These are phyloP conservation scores for Apotomis turbidana DNA, from an alignment of 2,888 invertebrate species.

Conservation along the genomic window DNA sequence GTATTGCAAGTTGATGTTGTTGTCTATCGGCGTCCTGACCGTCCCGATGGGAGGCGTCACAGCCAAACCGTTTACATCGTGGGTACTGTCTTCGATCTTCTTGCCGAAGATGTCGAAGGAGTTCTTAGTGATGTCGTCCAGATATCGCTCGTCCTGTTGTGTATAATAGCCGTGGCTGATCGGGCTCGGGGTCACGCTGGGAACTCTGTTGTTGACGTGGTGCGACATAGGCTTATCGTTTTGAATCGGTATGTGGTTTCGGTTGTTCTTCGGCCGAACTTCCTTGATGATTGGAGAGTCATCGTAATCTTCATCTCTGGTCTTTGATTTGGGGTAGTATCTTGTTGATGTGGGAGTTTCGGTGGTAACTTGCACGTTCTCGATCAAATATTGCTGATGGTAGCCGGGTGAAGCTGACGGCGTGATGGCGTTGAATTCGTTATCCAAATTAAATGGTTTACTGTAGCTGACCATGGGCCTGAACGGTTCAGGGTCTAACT, in stretches of 20 bases:
- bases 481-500: slow-evolving; percentile 85
- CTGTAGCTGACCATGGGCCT: slow-evolving; percentile 86
- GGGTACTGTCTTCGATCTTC: slow-evolving; percentile 83
- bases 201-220: slow-evolving; percentile 63
- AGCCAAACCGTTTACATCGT: slow-evolving; percentile 74
- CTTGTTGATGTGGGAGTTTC: slow-evolving; percentile 79
- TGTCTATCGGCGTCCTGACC: slow-evolving; percentile 76
- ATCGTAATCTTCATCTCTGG: slow-evolving; percentile 78
- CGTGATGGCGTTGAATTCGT: slow-evolving; percentile 74
- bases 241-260: slow-evolving; percentile 68
- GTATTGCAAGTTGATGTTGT: slow-evolving; percentile 82
- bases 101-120: slow-evolving; percentile 90
- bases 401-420: slow-evolving; percentile 71
- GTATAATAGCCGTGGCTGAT: slow-evolving; percentile 86
- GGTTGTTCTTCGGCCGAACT: slow-evolving; percentile 60
- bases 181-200: slow-evolving; percentile 82
- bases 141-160: slow-evolving; percentile 86
- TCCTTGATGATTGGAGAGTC: slow-evolving; percentile 64
- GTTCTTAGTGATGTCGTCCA: slow-evolving; percentile 89
- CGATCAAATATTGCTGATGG: slow-evolving; percentile 74
- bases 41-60: slow-evolving; percentile 77
- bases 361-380: slow-evolving; percentile 77
- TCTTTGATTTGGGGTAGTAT: slow-evolving; percentile 78
- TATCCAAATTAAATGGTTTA: slow-evolving; percentile 75
- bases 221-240: slow-evolving; percentile 67